Evolutionary conservation across 2,888 invertebrate genomes (phyloP).

Genomic region (Diarsia brunnea): DNA sequence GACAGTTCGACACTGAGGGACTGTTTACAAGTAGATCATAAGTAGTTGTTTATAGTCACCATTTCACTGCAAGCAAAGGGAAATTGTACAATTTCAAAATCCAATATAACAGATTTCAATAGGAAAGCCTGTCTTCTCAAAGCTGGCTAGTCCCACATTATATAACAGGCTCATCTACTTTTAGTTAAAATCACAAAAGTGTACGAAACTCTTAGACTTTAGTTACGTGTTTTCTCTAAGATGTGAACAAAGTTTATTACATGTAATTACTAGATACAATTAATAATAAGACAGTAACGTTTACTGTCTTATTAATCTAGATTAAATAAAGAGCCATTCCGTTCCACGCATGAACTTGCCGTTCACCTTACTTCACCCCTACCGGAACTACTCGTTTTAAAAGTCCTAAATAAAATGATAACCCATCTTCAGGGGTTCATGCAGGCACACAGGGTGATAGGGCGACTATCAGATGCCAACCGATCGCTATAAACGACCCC

Average conservation of each 20-base stretch:
- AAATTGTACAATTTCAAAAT: neutral
- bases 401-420: constrained; percentile 58
- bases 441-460: constrained; percentile 24
- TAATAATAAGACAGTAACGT: too few species aligned
- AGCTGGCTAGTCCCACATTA: neutral
- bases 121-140: neutral
- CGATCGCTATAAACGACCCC: constrained; percentile 56
- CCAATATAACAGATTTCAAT: neutral
- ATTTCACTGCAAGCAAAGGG: neutral
- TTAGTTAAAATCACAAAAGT: too few species aligned
- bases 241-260: neutral
- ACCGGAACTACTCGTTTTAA: constrained; percentile 20
- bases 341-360: constrained; percentile 19
- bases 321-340: neutral
- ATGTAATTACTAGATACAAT: neutral
- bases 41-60: constrained; percentile 14
- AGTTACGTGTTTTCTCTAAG: neutral
- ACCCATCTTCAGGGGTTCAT: constrained; percentile 48
- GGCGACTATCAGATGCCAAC: constrained; percentile 54
- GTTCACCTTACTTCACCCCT: constrained; percentile 31
- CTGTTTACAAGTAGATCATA: constrained; percentile 37
- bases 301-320: neutral
- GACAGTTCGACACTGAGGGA: constrained; percentile 18
- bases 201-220: too few species aligned
- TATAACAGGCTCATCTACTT: too few species aligned